phyloP scores from a whole-genome alignment of 2,113 vertebrate genomes.

The Rhegmatorhina hoffmannsi region DNA sequence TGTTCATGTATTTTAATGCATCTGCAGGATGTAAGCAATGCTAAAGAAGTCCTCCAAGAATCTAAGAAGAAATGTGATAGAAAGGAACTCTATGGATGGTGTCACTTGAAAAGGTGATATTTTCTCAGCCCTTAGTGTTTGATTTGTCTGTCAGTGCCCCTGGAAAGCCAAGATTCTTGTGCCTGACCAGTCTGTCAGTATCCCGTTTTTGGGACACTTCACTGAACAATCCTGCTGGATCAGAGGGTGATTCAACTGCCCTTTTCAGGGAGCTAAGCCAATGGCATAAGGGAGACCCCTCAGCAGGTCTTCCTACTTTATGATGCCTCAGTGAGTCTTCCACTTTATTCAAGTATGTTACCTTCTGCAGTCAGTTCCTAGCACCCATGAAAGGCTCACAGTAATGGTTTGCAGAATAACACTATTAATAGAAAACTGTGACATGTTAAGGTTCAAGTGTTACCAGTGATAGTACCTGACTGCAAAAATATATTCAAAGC shows the following conservation, averaged over 20 bases:
- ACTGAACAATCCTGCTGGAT: not conserved
- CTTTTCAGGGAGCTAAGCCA: not conserved
- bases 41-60: not conserved
- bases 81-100: not conserved
- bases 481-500: not conserved
- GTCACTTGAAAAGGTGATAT: not conserved
- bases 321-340: not conserved
- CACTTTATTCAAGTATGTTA: not conserved
- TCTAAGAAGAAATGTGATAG: not conserved
- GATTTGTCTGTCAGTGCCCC: not conserved
- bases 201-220: not conserved
- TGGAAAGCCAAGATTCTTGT: not conserved
- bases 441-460: not conserved
- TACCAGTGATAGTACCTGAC: not conserved
- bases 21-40: not conserved
- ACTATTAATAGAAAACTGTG: not conserved
- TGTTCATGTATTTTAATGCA: not conserved
- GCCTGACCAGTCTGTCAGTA: not conserved
- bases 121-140: not conserved
- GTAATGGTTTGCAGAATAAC: not conserved
- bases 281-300: not conserved
- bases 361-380: not conserved
- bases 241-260: not conserved
- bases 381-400: not conserved
- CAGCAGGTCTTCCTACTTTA: not conserved